These are phyloP conservation scores for Hyposmocoma kahamanoa DNA, from an alignment of 1,140 invertebrate genomes.

Conservation along the genomic window DNA sequence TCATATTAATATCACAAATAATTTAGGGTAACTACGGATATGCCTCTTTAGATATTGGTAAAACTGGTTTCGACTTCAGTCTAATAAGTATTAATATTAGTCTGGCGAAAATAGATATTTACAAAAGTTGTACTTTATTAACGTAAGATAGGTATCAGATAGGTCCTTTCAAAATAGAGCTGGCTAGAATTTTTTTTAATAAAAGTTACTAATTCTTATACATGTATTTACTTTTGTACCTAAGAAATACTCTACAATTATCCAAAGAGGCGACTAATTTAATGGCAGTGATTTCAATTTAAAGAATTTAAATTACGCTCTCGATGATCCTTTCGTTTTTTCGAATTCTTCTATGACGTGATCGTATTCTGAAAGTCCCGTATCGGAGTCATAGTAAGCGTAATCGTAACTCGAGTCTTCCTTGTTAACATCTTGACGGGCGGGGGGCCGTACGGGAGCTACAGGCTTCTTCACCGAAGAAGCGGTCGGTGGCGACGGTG, in stretches of 20 bases:
- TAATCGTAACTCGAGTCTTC: conserved; percentile 80
- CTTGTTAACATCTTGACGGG: conserved; percentile 49
- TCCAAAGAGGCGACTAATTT: conserved; percentile 52
- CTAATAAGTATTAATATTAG: conserved; percentile 10
- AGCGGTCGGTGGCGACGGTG: conserved; percentile 31
- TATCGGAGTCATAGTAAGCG: conserved; percentile 77
- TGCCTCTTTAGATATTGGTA: conserved; percentile 45
- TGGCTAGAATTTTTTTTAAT: too few relatives aligned
- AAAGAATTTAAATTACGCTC: conserved; percentile 28
- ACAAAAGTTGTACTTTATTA: conserved; percentile 19
- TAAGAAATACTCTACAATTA: neutral
- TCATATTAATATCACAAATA: conserved; percentile 67
- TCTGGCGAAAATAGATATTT: conserved; percentile 19
- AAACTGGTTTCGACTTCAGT: conserved; percentile 21
- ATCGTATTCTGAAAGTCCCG: conserved; percentile 72
- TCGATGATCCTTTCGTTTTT: conserved; percentile 72
- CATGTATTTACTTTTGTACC: conserved; percentile 3
- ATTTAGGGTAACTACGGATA: conserved; percentile 59
- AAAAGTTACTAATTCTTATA: too few relatives aligned
- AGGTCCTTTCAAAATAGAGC: too few relatives aligned
- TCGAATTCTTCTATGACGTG: conserved; percentile 73
- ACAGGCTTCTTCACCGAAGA: conserved; percentile 31
- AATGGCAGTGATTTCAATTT: conserved; percentile 51
- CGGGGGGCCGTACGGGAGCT: conserved; percentile 35
- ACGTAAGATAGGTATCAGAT: too few relatives aligned